phyloP scores from a whole-genome alignment of 1,140 invertebrate genomes.

The Brevipalpus yothersi region DNA sequence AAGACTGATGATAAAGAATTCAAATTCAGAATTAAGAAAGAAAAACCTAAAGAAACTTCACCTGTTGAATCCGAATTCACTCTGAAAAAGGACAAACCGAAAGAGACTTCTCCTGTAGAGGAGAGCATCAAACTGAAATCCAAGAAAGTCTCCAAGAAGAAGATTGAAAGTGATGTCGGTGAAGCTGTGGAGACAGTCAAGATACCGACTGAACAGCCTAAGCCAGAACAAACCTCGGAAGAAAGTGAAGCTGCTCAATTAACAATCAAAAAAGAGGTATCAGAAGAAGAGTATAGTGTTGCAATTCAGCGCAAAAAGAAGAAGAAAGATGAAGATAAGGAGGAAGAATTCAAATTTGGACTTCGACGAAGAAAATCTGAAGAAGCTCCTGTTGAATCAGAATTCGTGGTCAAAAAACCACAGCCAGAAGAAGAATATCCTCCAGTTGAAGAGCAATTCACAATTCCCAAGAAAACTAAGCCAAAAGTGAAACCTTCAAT shows the following conservation, averaged over 20 bases:
- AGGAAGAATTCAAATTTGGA: constrained; percentile 1
- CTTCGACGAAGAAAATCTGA: neutral
- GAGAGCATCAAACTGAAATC: constrained; percentile 15
- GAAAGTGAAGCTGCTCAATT: neutral
- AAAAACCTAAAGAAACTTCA: constrained; percentile 16
- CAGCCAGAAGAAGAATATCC: constrained; percentile 22
- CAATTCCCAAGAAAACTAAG: constrained; percentile 11
- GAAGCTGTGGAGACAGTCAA: constrained; percentile 19
- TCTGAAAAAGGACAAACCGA: constrained; percentile 13
- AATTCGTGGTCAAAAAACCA: constrained; percentile 14
- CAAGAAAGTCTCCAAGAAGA: constrained; percentile 1
- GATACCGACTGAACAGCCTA: constrained; percentile 18
- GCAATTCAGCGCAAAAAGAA: neutral
- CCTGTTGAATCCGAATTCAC: neutral
- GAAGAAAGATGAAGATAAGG: constrained; percentile 7
- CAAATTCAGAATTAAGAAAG: constrained; percentile 7
- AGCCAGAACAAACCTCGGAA: neutral
- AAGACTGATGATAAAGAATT: neutral
- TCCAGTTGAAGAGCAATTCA: constrained; percentile 41
- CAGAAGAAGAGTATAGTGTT: neutral
- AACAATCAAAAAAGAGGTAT: neutral
- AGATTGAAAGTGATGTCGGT: neutral
- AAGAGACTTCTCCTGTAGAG: constrained; percentile 17
- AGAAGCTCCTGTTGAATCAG: constrained; percentile 6
- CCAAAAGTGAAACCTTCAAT: neutral